Evolutionary conservation across 2,797 vertebrate species (phyloP).

Genomic region (Mallotus villosus): DNA sequence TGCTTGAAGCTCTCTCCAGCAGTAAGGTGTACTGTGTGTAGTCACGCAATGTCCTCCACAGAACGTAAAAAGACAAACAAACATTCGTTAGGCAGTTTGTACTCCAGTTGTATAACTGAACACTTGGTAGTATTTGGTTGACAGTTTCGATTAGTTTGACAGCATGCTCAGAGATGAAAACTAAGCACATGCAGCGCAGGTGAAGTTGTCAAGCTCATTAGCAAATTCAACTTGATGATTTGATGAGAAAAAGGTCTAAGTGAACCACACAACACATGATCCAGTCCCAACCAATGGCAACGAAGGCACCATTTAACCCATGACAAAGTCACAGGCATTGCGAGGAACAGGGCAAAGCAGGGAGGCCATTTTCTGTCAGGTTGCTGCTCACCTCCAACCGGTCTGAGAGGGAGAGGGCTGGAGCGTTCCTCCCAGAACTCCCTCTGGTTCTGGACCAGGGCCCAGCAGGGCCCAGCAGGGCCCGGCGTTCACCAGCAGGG

Average conservation of each 20-base stretch:
- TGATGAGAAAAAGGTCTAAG: background rate
- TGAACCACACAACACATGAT: background rate
- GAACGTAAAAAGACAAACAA: too few relatives aligned
- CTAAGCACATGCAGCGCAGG: background rate
- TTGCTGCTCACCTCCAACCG: conserved; percentile 3
- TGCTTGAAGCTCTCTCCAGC: conserved; percentile 13
- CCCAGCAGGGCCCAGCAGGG: background rate
- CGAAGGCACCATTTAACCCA: background rate
- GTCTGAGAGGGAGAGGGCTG: conserved; percentile 5
- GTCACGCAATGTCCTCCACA: background rate
- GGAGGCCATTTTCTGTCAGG: background rate
- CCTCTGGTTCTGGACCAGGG: conserved; percentile 19
- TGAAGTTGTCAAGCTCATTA: background rate
- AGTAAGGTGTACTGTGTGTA: background rate
- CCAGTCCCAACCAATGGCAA: background rate
- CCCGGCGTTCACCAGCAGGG: conserved; percentile 22
- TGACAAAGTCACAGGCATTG: background rate
- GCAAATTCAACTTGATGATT: background rate
- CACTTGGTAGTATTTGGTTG: background rate
- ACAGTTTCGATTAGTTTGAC: conserved; percentile 5
- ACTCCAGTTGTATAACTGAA: background rate
- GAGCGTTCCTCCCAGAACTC: conserved; percentile 21
- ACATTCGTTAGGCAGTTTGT: background rate
- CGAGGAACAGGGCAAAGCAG: background rate
- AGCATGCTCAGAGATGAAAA: background rate